phyloP scores from a whole-genome alignment of 2,113 vertebrate species.

The Trinectes maculatus region DNA sequence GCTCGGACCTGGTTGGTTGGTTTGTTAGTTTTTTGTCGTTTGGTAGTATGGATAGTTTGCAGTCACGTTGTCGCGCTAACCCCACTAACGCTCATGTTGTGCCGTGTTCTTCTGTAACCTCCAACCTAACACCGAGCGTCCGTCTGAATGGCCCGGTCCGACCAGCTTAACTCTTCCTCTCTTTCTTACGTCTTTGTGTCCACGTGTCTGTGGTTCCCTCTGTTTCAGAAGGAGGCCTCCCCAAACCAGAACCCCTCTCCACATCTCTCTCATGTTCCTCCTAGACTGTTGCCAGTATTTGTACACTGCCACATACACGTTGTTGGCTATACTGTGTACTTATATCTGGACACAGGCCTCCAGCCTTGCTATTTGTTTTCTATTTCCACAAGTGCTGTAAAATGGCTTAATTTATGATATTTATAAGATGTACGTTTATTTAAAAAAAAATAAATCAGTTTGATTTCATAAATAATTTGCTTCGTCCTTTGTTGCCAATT shows the following conservation, averaged over 20 bases:
- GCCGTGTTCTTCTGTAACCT: too few relatives aligned
- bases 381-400: conserved; percentile 79
- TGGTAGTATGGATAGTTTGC: too few relatives aligned
- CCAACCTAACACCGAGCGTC: too few relatives aligned
- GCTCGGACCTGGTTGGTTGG: too few relatives aligned
- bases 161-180: not conserved
- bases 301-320: conserved; percentile 40
- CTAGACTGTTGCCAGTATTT: conserved; percentile 67
- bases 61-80: too few relatives aligned
- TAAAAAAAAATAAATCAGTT: conserved; percentile 87
- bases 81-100: too few relatives aligned
- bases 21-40: too few relatives aligned
- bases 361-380: conserved; percentile 79
- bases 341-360: conserved; percentile 66
- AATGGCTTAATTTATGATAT: conserved; percentile 88
- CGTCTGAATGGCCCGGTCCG: too few relatives aligned
- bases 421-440: conserved; percentile 86
- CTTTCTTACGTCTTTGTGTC: conserved; percentile 38
- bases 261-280: conserved; percentile 83
- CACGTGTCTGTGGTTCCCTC: conserved; percentile 80
- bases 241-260: conserved; percentile 80
- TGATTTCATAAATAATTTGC: conserved; percentile 83
- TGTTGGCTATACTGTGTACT: conserved; percentile 49
- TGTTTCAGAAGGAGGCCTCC: conserved; percentile 88
- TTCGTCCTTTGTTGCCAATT: conserved; percentile 84